These are phyloP conservation scores for Takifugu bimaculatus DNA, from an alignment of 2,113 vertebrate genomes.

Conservation along the genomic window DNA sequence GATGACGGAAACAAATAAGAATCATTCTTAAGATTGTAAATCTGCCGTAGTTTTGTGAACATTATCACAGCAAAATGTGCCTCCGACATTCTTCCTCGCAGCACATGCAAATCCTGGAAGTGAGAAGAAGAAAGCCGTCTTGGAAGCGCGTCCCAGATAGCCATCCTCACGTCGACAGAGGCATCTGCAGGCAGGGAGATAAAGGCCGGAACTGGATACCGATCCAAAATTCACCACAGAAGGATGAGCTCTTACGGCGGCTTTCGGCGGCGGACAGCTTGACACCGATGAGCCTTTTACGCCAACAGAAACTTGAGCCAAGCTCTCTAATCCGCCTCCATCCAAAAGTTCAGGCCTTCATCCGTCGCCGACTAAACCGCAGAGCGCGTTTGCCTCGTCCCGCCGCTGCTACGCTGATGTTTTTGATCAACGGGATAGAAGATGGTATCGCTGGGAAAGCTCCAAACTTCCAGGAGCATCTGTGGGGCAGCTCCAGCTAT, in stretches of 20 bases:
- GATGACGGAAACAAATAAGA: too few relatives aligned
- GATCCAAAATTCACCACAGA: conserved; percentile 57
- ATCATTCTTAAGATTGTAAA: too few relatives aligned
- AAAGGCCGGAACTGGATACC: conserved; percentile 50
- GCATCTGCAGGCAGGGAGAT: conserved; percentile 67
- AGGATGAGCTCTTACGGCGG: conserved; percentile 54
- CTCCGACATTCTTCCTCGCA: conserved; percentile 5
- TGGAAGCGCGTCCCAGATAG: conserved; percentile 47
- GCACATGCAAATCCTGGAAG: conserved; percentile 23
- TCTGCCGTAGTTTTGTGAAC: neutral
- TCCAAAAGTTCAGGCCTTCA: conserved; percentile 39
- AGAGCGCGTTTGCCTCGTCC: conserved; percentile 8
- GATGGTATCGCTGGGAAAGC: too few relatives aligned
- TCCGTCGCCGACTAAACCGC: conserved; percentile 29
- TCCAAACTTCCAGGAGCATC: neutral
- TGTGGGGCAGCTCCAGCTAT: too few relatives aligned
- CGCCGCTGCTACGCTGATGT: conserved; percentile 19
- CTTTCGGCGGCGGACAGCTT: conserved; percentile 43
- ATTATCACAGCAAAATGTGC: neutral
- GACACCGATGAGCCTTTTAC: conserved; percentile 51
- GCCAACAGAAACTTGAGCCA: conserved; percentile 50
- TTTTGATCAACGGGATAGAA: conserved; percentile 24
- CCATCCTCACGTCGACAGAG: conserved; percentile 44
- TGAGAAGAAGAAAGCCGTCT: conserved; percentile 19
- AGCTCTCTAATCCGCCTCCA: conserved; percentile 52